Evolutionary conservation across 1,140 invertebrate genomes (phyloP).

Genomic region (Pogonomyrmex barbatus): DNA sequence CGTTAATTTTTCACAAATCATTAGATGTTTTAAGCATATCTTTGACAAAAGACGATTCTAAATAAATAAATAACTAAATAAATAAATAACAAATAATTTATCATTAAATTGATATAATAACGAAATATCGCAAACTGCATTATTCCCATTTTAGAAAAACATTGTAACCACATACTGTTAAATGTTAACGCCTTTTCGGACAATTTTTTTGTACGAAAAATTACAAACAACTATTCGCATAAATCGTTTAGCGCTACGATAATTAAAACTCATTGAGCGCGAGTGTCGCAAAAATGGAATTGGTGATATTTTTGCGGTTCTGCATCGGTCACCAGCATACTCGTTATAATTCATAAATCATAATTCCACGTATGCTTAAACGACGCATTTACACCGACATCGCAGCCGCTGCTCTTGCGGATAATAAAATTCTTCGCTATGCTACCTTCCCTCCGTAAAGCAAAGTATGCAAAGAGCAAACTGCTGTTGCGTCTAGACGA

Average conservation of each 20-base stretch:
- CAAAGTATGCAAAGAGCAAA: slow-evolving; percentile 50
- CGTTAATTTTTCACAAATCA: neutral
- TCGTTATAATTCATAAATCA: slow-evolving; percentile 28
- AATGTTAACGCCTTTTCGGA: neutral
- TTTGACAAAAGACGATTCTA: neutral
- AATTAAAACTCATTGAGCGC: slow-evolving; percentile 33
- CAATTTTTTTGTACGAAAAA: neutral
- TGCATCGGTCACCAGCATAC: neutral
- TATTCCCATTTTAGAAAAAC: neutral
- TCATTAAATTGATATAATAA: neutral
- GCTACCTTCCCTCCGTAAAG: neutral
- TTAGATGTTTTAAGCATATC: neutral
- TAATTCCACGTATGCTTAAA: slow-evolving; percentile 38
- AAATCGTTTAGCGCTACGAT: neutral
- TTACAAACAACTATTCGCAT: neutral
- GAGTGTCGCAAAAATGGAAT: neutral
- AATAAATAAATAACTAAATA: neutral
- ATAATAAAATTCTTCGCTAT: slow-evolving; percentile 35
- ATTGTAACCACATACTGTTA: too few relatives aligned
- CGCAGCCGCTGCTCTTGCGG: neutral
- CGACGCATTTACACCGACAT: slow-evolving; percentile 22
- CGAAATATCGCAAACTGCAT: neutral
- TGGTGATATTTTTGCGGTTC: neutral
- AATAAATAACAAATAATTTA: neutral
- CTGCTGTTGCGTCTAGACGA: slow-evolving; percentile 54